phyloP scores from a whole-genome alignment of 2,113 vertebrate genomes.

The Macquaria australasica region DNA sequence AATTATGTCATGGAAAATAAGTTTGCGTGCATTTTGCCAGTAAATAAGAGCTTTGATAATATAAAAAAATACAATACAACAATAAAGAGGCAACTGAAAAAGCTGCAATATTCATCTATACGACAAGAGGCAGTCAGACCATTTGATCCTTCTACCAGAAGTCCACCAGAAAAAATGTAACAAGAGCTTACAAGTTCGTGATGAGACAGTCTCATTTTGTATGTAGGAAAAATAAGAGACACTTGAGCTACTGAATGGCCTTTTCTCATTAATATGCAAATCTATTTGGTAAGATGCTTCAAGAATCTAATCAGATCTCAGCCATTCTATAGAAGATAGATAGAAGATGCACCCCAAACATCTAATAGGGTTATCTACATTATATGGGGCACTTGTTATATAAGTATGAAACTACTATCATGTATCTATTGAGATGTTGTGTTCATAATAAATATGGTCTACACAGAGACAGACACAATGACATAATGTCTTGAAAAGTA shows the following conservation, averaged over 20 bases:
- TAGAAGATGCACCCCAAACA: neutral
- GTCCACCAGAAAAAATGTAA: neutral
- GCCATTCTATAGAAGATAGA: neutral
- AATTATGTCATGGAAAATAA: neutral
- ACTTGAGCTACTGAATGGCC: constrained; percentile 12
- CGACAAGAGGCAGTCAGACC: neutral
- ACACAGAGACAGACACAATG: constrained; percentile 24
- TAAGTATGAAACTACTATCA: neutral
- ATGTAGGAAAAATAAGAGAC: constrained; percentile 13
- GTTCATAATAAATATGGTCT: constrained; percentile 5
- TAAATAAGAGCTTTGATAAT: neutral
- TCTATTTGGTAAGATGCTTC: constrained; percentile 16
- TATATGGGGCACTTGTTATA: neutral
- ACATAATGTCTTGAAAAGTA: neutral
- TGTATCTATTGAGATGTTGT: neutral
- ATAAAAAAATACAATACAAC: neutral
- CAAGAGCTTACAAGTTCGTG: neutral
- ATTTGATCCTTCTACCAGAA: neutral
- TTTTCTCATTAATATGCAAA: constrained; percentile 47
- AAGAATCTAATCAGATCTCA: constrained; percentile 35
- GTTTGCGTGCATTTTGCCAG: too few species aligned
- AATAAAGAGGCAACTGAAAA: neutral
- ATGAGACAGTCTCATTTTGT: constrained; percentile 13
- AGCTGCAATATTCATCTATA: neutral
- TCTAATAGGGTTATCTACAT: neutral